These are phyloP conservation scores for Cryptosula pallasiana DNA, from an alignment of 2,888 invertebrate species.

Conservation along the genomic window DNA sequence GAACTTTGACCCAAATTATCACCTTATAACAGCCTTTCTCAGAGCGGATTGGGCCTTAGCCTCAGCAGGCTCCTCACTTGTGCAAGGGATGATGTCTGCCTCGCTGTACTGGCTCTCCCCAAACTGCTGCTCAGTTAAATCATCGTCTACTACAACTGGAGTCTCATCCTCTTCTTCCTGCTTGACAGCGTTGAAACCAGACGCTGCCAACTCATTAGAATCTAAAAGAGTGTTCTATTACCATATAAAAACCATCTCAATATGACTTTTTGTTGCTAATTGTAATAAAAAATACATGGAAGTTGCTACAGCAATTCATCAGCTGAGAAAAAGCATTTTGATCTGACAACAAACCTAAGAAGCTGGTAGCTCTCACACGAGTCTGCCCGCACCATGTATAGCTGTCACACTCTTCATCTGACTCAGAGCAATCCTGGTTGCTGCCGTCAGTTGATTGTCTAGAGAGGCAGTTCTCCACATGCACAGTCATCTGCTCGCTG, in stretches of 20 bases:
- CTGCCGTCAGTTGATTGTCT: background rate
- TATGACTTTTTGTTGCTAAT: too few relatives aligned
- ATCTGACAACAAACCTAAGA: constrained; percentile 33
- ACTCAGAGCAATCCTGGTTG: background rate
- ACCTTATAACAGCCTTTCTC: constrained; percentile 45
- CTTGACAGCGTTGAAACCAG: constrained; percentile 43
- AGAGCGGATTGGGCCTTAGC: constrained; percentile 40
- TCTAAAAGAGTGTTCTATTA: too few relatives aligned
- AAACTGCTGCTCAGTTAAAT: constrained; percentile 69
- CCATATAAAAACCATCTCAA: too few relatives aligned
- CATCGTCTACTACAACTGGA: constrained; percentile 78
- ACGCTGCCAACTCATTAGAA: constrained; percentile 32
- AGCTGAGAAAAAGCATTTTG: too few relatives aligned
- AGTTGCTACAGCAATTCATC: too few relatives aligned
- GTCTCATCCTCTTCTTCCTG: constrained; percentile 58
- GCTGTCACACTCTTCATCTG: constrained; percentile 65
- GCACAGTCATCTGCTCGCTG: background rate
- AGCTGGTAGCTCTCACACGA: constrained; percentile 58
- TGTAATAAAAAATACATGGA: too few relatives aligned
- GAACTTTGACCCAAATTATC: too few relatives aligned
- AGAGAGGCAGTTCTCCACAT: constrained; percentile 7
- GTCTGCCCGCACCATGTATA: constrained; percentile 90
- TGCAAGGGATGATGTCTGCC: constrained; percentile 60
- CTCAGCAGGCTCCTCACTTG: constrained; percentile 42
- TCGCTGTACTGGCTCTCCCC: constrained; percentile 72